Evolutionary conservation across 2,797 vertebrate species (phyloP), one percentile per base, ranked within the genome.

Genomic region (Sciurus vulgaris): DNA sequence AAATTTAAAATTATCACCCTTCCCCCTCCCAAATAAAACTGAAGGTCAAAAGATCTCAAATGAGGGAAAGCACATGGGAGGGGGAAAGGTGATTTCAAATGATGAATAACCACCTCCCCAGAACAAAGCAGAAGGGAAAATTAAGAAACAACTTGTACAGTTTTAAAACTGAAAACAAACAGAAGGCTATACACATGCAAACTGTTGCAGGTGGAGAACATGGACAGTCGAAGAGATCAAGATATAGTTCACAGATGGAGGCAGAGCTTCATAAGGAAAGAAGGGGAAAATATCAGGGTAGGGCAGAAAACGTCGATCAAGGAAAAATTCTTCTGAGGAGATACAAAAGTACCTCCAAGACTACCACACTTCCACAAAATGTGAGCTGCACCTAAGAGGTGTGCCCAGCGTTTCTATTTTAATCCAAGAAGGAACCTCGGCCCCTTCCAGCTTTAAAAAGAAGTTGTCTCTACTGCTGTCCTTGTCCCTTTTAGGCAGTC

Each of bases 1-100:
- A 84, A 86, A 84, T n/a, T 6, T 54, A 8, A 49, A 95, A 90
- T 65, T 51, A 85, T 85, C 94, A 95, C 97, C 97, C 96, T 98
- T 97, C 97, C 97, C 97, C 97, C 97, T 97, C 96, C 97, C 96
- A 93, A 96, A 95, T 12, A 91, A 95, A 97, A 89, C 86, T 63
- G 89, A 94, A 89, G 84, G 92, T 96, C 96, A 97, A 89, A 95
- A 96, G 95, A 85, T 96, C 72, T 86, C 91, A 86, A 92, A 97
- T 51, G 76, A 94, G 91, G 76, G 61, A 91, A 94, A 95, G 91
- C 85, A 79, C 76, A 96, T 94, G 97, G 97, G 97, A 96, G 97
- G 97, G 97, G 97, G 96, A 97, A 97, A 97, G 97, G 97, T 72
- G 95, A 97, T 26, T 92, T 91, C 88, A 92, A 89, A 72, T 13